Conservation (phyloP, 2,797 vertebrate genomes). For the Eupleurogrammus muticus region DNA sequence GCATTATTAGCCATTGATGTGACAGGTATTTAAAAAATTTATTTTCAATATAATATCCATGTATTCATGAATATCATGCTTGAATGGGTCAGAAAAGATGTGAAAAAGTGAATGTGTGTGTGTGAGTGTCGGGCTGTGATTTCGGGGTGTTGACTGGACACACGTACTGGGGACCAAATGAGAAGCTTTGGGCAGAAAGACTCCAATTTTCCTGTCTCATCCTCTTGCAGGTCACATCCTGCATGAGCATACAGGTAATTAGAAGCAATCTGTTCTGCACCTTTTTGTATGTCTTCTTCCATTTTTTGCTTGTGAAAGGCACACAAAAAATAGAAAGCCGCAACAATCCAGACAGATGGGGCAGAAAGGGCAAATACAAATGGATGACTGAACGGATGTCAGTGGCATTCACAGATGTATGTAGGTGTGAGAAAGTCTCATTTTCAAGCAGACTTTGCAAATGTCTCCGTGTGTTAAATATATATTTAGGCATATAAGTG, state of each 20-base stretch:
- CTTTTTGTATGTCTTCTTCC: conserved; percentile 13
- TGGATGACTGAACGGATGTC: conserved; percentile 16
- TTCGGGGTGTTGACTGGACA: conserved; percentile 4
- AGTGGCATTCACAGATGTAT: background rate
- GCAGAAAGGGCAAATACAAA: conserved; percentile 11
- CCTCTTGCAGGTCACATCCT: conserved; percentile 39
- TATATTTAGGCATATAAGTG: conserved; percentile 1
- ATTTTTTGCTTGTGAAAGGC: conserved; percentile 36
- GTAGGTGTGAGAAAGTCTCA: conserved; percentile 8
- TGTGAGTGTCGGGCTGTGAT: background rate
- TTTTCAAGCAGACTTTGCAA: background rate
- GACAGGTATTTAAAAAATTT: conserved; percentile 21
- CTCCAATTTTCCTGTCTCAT: conserved; percentile 41
- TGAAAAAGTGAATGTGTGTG: background rate
- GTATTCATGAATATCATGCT: conserved; percentile 37
- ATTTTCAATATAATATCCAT: conserved; percentile 20
- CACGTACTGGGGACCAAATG: conserved; percentile 35
- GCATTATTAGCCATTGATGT: conserved; percentile 30
- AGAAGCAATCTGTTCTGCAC: conserved; percentile 43
- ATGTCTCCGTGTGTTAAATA: background rate
- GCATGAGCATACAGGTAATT: conserved; percentile 50
- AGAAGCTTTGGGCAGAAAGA: conserved; percentile 45
- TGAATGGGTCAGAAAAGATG: conserved; percentile 62
- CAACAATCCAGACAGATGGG: conserved; percentile 11
- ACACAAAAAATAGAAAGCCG: conserved; percentile 21